Percentiles rank a stretch among this genome's conserved stretches.
phyloP scores from a whole-genome alignment of 2,113 vertebrate genomes.

The Chionodraco myersi region DNA sequence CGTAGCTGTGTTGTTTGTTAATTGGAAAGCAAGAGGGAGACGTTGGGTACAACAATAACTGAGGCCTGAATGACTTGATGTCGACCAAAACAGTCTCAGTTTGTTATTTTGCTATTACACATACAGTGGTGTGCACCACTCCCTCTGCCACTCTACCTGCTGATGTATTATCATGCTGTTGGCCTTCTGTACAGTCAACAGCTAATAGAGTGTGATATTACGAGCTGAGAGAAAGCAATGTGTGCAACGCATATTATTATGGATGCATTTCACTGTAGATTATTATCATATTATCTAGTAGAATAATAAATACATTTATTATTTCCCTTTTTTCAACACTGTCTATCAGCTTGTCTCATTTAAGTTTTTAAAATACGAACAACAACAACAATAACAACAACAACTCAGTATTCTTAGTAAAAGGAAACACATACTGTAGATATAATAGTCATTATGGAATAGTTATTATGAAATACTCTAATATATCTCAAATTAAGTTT shows the following conservation, averaged over 20 bases:
- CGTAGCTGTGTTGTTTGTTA: not conserved
- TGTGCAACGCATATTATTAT: not conserved
- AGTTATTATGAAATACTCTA: not conserved
- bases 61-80: not conserved
- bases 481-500: not conserved
- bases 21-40: not conserved
- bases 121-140: not conserved
- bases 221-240: not conserved
- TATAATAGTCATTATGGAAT: not conserved
- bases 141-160: not conserved
- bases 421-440: too few relatives aligned
- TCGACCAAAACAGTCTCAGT: not conserved
- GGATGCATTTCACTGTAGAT: not conserved
- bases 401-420: too few relatives aligned
- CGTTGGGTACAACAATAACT: not conserved
- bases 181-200: not conserved
- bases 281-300: too few relatives aligned
- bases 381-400: too few relatives aligned
- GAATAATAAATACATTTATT: not conserved
- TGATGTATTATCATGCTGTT: not conserved
- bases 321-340: not conserved
- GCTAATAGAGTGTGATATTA: not conserved
- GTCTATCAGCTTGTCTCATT: not conserved
- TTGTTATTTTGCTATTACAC: not conserved
- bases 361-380: not conserved